Evolutionary conservation across 1,140 invertebrate genomes (phyloP), one percentile per base, ranked within the genome.

Genomic region (Mesaphorura yosii): DNA sequence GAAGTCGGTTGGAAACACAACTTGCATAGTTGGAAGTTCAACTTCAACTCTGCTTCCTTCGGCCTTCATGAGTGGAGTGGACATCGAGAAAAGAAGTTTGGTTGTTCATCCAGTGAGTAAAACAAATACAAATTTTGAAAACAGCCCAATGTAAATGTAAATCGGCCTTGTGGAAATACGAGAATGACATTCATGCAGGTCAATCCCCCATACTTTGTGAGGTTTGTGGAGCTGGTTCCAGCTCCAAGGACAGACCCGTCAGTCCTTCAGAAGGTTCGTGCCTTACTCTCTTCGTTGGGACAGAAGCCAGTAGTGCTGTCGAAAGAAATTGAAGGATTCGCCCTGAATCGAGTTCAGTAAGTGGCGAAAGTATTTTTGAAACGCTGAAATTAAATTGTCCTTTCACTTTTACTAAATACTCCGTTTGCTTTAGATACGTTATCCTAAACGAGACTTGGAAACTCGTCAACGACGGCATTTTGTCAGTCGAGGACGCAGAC

Each of bases 161-260:
- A n/a, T n/a, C n/a, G n/a, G n/a, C n/a, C n/a, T n/a, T n/a, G n/a
- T n/a, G n/a, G n/a, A n/a, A n/a, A n/a, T n/a, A n/a, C n/a, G n/a
- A n/a, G n/a, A n/a, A n/a, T n/a, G n/a, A n/a, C n/a, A n/a, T n/a
- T 51, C 15, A 59, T 60, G 5, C 53, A 83, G 81, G 76, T 95
- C 1, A 97, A 97, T 72, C 93, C 93, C 40, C 92, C 92, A 0
- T 95, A 96, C 66, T 96, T 91, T 68, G 83, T 94, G 7, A 90
- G 89, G 0, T 70, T 96, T 27, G 87, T 95, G 1, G 93, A 97
- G 74, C 76, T 97, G 34, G 86, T 96, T 1, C 92, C 92, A 1
- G 86, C 89, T 1, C 85, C 89, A 3, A 94, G 86, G 86, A 89
- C 86, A 0, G 76, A 81, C 29, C 73, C 78, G 0, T 78, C 82